Evolutionary conservation across 1,140 invertebrate species (phyloP), one percentile per base, ranked within the genome.

Genomic region (Parasteatoda tepidariorum): DNA sequence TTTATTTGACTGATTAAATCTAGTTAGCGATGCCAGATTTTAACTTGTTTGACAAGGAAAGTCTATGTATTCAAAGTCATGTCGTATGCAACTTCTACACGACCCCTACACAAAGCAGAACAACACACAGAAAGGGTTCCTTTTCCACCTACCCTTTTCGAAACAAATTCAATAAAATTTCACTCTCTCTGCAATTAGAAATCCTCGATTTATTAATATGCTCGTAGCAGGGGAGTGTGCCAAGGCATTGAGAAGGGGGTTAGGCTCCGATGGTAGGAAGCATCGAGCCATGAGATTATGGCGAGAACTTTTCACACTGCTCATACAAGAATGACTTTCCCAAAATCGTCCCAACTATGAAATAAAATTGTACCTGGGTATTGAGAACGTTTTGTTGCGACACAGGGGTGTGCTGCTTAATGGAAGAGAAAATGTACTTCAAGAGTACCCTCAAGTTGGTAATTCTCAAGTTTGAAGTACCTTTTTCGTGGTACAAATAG

Each of bases 101-200:
- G n/a, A n/a, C n/a, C n/a, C n/a, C n/a, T n/a, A n/a, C n/a, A n/a
- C n/a, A n/a, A n/a, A n/a, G n/a, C n/a, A n/a, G n/a, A n/a, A n/a
- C n/a, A n/a, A n/a, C n/a, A n/a, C n/a, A n/a, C n/a, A n/a, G n/a
- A n/a, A n/a, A n/a, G n/a, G n/a, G n/a, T n/a, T n/a, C n/a, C n/a
- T n/a, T n/a, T n/a, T n/a, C n/a, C n/a, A n/a, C 1, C 38, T 18
- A 9, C 38, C 38, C 4, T 48, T 48, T 48, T 18, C 2, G 38
- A 48, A 48, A 48, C 59, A 74, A 74, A 74, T 74, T 74, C 55
- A 74, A 74, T 74, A 74, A 61, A 74, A 74, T 61, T 61, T 57
- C 71, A 74, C 30, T 61, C 31, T 61, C 55, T 33, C 18, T 26
- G 55, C 55, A 76, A 76, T 76, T 76, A 76, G 34, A 76, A 61